Percentiles rank a stretch among this genome's conserved stretches.
Conservation (phyloP, 2,888 invertebrate species). For the Cataglyphis albicans region DNA sequence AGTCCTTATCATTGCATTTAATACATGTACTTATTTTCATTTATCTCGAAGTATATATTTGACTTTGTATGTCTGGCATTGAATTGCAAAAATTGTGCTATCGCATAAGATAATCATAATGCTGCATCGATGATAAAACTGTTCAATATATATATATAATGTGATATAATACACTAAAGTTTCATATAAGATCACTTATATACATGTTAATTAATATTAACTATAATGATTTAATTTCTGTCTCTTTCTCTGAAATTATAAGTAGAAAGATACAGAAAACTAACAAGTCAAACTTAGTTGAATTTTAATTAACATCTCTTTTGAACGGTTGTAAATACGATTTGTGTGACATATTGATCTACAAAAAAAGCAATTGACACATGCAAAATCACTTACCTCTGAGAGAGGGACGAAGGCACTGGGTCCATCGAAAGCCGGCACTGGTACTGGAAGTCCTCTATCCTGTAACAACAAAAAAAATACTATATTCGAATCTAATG, state of each 20-base stretch:
- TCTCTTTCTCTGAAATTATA: not conserved
- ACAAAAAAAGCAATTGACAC: slow-evolving; percentile 15
- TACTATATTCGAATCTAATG: not conserved
- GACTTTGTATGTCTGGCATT: not conserved
- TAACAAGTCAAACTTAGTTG: not conserved
- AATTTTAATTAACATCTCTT: not conserved
- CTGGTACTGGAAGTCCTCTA: slow-evolving; percentile 87
- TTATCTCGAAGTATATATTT: not conserved
- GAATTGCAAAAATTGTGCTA: slow-evolving; percentile 7
- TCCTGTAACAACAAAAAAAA: slow-evolving; percentile 84
- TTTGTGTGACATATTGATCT: not conserved
- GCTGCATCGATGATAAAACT: slow-evolving; percentile 17
- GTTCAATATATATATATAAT: not conserved
- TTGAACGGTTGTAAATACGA: not conserved
- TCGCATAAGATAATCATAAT: slow-evolving; percentile 4
- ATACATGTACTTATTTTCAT: not conserved
- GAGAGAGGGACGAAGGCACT: slow-evolving; percentile 87
- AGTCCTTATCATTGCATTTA: not conserved
- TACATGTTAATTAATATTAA: slow-evolving; percentile 23
- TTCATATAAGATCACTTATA: not conserved
- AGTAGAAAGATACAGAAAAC: not conserved
- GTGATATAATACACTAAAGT: not conserved
- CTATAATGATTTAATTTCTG: not conserved
- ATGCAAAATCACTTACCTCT: slow-evolving; percentile 86
- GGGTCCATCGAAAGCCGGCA: slow-evolving; percentile 87